A percentile compares a stretch with the other conserved stretches of the same genome.
These are phyloP conservation scores for Acromyrmex echinatior DNA, from an alignment of 1,140 invertebrate genomes.

Conservation along the genomic window DNA sequence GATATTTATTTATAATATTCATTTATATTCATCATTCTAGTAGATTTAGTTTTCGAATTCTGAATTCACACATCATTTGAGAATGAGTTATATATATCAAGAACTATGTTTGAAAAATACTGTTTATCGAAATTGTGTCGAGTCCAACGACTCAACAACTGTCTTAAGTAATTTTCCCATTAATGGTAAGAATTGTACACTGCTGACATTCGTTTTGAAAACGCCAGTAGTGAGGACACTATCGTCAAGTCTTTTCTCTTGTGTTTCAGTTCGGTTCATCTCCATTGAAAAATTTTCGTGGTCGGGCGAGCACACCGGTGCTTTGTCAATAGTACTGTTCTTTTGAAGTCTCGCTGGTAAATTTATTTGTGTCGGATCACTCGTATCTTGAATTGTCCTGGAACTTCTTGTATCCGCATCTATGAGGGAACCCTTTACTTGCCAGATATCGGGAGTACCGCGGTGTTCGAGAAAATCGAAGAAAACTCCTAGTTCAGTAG, in stretches of 20 bases:
- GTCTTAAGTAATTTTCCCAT: conserved; percentile 84
- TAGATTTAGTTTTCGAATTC: background rate
- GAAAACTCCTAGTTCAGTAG: conserved; percentile 84
- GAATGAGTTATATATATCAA: background rate
- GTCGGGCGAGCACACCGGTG: conserved; percentile 63
- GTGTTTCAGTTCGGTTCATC: conserved; percentile 7
- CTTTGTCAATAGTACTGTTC: conserved; percentile 76
- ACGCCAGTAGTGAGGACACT: conserved; percentile 81
- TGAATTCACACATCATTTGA: background rate
- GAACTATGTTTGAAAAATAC: background rate
- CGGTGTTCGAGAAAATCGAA: conserved; percentile 85
- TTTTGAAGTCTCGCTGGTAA: conserved; percentile 79
- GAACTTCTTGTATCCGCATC: conserved; percentile 76
- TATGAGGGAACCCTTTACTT: conserved; percentile 76
- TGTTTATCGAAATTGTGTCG: conserved; percentile 81
- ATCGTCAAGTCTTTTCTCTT: conserved; percentile 64
- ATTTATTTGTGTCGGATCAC: conserved; percentile 46
- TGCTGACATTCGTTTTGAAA: conserved; percentile 76
- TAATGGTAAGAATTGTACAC: conserved; percentile 80
- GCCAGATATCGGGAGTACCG: conserved; percentile 73
- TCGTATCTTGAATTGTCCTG: conserved; percentile 73
- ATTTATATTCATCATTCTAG: background rate
- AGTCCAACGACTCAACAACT: conserved; percentile 84
- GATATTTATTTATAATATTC: background rate
- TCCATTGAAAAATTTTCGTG: conserved; percentile 59